These are phyloP conservation scores for Chymomyza fuscimana DNA, from an alignment of 2,888 invertebrate genomes.

Conservation along the genomic window DNA sequence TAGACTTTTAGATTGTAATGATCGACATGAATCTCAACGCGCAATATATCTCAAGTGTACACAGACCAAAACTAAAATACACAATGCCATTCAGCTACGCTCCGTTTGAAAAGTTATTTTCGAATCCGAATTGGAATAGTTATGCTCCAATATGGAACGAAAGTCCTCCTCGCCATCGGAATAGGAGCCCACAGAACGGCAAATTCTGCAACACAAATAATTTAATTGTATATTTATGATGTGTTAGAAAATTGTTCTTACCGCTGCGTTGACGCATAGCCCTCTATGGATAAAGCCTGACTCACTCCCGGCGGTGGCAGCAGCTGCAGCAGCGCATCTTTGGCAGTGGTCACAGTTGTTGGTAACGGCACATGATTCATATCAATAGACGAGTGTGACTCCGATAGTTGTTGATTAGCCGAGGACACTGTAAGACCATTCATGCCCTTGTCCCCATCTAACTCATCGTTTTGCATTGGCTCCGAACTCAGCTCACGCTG, in stretches of 20 bases:
- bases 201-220: constrained; percentile 54
- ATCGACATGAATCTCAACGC: neutral
- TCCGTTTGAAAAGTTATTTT: constrained; percentile 65
- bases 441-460: constrained; percentile 16
- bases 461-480: constrained; percentile 36
- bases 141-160: constrained; percentile 58
- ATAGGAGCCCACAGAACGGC: constrained; percentile 78
- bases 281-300: constrained; percentile 62
- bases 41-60: neutral
- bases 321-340: constrained; percentile 59
- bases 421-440: constrained; percentile 46
- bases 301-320: constrained; percentile 52
- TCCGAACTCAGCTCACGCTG: constrained; percentile 33
- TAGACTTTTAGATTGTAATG: neutral
- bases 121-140: constrained; percentile 75
- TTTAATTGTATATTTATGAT: constrained; percentile 2
- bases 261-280: constrained; percentile 64
- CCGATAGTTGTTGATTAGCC: constrained; percentile 56
- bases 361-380: constrained; percentile 73
- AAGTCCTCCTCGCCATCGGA: constrained; percentile 75
- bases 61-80: neutral
- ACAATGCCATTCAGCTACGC: constrained; percentile 48
- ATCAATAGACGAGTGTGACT: constrained; percentile 76
- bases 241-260: constrained; percentile 15
- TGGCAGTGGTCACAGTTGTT: constrained; percentile 51